A percentile compares a stretch with the other conserved stretches of the same genome.
Conservation (phyloP, 1,140 invertebrate genomes). For the Microplitis mediator region DNA sequence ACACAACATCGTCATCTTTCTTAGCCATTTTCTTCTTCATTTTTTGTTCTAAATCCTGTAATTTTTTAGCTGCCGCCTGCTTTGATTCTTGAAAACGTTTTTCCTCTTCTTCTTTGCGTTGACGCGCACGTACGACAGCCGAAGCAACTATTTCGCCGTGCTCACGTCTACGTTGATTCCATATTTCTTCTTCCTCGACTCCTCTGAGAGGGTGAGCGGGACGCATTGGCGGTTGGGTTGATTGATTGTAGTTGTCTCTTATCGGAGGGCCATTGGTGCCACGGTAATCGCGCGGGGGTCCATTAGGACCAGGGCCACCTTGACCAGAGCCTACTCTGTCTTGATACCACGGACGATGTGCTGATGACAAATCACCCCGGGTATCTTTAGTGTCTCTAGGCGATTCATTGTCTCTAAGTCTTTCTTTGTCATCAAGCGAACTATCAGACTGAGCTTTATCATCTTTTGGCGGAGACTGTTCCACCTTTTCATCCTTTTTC, state of each 20-base stretch:
- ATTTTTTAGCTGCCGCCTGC: slow-evolving; percentile 68
- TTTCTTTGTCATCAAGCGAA: slow-evolving; percentile 44
- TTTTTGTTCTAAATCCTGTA: slow-evolving; percentile 69
- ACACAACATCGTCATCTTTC: slow-evolving; percentile 52
- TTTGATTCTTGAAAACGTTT: slow-evolving; percentile 71
- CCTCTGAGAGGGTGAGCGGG: slow-evolving; percentile 49
- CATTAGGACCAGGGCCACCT: slow-evolving; percentile 12
- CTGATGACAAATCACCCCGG: slow-evolving; percentile 34
- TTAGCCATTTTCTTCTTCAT: slow-evolving; percentile 63
- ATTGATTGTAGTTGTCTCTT: slow-evolving; percentile 30
- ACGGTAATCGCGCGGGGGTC: slow-evolving; percentile 49
- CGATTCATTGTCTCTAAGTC: slow-evolving; percentile 44
- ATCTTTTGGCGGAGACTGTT: slow-evolving; percentile 12
- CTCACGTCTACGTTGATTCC: slow-evolving; percentile 72
- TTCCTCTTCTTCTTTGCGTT: slow-evolving; percentile 82
- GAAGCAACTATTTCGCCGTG: slow-evolving; percentile 72
- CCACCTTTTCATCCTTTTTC: slow-evolving; percentile 47
- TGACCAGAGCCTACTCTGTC: not conserved
- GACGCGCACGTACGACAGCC: slow-evolving; percentile 76
- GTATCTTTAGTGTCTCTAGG: slow-evolving; percentile 41
- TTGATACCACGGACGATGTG: slow-evolving; percentile 52
- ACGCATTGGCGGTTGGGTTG: slow-evolving; percentile 38
- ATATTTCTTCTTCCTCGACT: slow-evolving; percentile 76
- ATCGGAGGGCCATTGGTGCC: slow-evolving; percentile 46
- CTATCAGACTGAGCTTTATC: slow-evolving; percentile 32